A percentile compares a stretch with the other conserved stretches of the same genome.
Conservation (phyloP, 2,888 invertebrate species). For the Brachynemurus nebulosus region DNA sequence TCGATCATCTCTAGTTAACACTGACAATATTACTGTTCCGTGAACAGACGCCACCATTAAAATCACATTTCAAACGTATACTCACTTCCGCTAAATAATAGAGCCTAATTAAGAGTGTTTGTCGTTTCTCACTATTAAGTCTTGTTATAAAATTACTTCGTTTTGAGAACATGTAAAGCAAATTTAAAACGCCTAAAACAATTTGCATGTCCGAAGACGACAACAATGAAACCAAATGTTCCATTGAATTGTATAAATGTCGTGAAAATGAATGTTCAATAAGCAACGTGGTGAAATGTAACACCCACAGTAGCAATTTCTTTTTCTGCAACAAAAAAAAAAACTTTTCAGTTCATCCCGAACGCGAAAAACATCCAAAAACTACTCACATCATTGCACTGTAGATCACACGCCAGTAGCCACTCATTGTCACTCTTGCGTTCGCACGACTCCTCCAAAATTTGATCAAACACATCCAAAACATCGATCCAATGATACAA, state of each 20-base stretch:
- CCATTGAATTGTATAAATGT: constrained; percentile 77
- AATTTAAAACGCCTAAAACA: constrained; percentile 68
- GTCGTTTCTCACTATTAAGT: constrained; percentile 54
- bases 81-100: constrained; percentile 66
- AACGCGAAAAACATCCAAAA: constrained; percentile 2
- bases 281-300: constrained; percentile 68
- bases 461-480: constrained; percentile 58
- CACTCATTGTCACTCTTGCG: constrained; percentile 45
- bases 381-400: constrained; percentile 39
- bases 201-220: constrained; percentile 71
- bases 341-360: too few species aligned
- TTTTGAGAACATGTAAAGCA: constrained; percentile 80
- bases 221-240: constrained; percentile 61
- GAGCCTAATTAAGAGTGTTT: constrained; percentile 53
- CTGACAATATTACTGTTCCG: too few species aligned
- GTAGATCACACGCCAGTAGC: constrained; percentile 59
- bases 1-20: too few species aligned
- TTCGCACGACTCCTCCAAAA: constrained; percentile 59
- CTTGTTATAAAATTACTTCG: constrained; percentile 75
- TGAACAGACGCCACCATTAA: too few species aligned
- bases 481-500: constrained; percentile 77
- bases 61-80: constrained; percentile 7
- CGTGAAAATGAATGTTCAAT: constrained; percentile 81
- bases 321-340: constrained; percentile 54
- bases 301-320: constrained; percentile 54